Base-by-base conservation (phyloP, 2,797 vertebrate species). In the Malurus splendens region DNA sequence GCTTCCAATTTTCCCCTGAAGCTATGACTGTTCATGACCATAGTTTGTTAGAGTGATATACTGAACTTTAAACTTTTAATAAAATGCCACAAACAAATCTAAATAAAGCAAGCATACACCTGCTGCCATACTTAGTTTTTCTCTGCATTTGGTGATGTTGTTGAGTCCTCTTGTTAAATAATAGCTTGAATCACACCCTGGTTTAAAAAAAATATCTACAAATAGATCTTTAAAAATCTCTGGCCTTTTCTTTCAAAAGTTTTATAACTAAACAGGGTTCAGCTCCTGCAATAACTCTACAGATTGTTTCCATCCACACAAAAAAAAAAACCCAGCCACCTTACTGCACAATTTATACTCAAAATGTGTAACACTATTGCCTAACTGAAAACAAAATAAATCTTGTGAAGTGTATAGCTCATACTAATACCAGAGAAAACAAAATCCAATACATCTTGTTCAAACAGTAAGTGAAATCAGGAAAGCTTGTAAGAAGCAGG, bases 161-260 rank as follows among this genome's bases (percentile, higher is more conserved):
- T 65, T 0, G 9, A 52, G 59, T 88, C 80, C 71, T 92, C 82
- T 68, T 84, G 4, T 84, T 93, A 87, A 90, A 86, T 88, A 87
- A 85, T 80, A 85, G 62, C 83, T 85, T 94, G 94, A 93, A 96
- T 85, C 78, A 88, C 65, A 96, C 91, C 92, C 91, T 94, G 75
- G 30, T 67, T 92, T 61, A 14, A 50, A 66, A 87, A 90, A 73
- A 62, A 41, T 71, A 54, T 47, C 79, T 30, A 70, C 36, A 93
- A 71, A 86, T 42, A 68, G 75, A 55, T 92, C 59, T 78, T 76
- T 44, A 75, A 90, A 92, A 82, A 92, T 73, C 59, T 75, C 86
- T 52, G 48, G 33, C 9, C 61, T 94, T 91, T 80, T 74, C 61
- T 92, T 91, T 92, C 61, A 61, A 62, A 94, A 93, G 79, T 82